Evolutionary conservation across 2,888 invertebrate species (phyloP).

Genomic region (Serrognathus titanus): DNA sequence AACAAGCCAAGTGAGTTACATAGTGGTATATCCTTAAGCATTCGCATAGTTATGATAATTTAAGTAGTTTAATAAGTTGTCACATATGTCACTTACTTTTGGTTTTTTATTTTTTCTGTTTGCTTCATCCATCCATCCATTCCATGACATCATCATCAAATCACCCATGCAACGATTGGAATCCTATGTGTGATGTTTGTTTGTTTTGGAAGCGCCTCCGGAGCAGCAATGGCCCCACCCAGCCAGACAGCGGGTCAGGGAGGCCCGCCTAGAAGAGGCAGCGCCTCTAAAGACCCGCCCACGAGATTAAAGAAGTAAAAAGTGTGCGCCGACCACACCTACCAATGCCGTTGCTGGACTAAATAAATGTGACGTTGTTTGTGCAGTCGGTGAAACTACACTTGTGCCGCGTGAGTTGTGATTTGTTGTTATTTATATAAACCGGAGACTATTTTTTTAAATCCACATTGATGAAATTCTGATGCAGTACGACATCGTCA

Average conservation of each 20-base stretch:
- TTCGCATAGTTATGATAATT: not conserved
- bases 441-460: too few relatives aligned
- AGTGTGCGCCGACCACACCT: not conserved
- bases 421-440: not conserved
- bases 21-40: not conserved
- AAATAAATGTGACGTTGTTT: too few relatives aligned
- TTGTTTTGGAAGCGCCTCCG: slow-evolving; percentile 53
- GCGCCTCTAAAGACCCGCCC: slow-evolving; percentile 47
- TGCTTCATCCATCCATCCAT: slow-evolving; percentile 15
- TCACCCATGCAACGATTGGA: slow-evolving; percentile 25
- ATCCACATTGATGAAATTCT: too few relatives aligned
- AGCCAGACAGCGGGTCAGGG: slow-evolving; percentile 55
- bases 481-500: too few relatives aligned
- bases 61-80: not conserved
- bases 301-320: slow-evolving; percentile 43
- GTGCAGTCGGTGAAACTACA: too few relatives aligned
- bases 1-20: slow-evolving; percentile 52
- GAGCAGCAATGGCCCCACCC: slow-evolving; percentile 55
- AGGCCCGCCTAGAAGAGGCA: slow-evolving; percentile 58
- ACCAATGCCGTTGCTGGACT: slow-evolving; percentile 7
- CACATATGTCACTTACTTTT: slow-evolving; percentile 4
- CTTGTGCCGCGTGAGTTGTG: not conserved
- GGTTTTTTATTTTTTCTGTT: slow-evolving; percentile 20
- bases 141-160: slow-evolving; percentile 19
- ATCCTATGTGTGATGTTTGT: slow-evolving; percentile 49